A percentile compares a stretch with the other conserved stretches of the same genome.
Conservation (phyloP, 1,140 invertebrate genomes). For the Pinna nobilis region DNA sequence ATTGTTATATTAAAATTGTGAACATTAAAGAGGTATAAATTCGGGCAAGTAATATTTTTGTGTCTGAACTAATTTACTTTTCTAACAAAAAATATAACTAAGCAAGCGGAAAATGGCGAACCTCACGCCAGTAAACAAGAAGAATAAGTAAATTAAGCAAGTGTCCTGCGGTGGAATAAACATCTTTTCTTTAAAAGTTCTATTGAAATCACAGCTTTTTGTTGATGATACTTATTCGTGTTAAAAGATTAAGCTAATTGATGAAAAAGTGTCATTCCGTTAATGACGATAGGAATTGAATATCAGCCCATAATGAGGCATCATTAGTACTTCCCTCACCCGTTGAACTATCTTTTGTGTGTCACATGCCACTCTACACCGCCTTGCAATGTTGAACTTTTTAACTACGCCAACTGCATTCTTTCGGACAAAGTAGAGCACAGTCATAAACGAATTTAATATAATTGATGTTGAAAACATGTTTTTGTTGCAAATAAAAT, state of each 20-base stretch:
- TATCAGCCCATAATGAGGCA: constrained; percentile 4
- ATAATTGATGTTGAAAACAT: constrained; percentile 32
- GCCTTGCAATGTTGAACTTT: constrained; percentile 14
- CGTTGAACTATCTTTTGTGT: not conserved
- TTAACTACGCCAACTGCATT: constrained; percentile 27
- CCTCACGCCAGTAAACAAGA: constrained; percentile 7
- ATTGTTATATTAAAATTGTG: too few relatives aligned
- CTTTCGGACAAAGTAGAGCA: constrained; percentile 19
- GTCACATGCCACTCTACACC: constrained; percentile 4
- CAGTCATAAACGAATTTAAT: constrained; percentile 11
- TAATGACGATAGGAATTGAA: constrained; percentile 17
- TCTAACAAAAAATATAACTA: too few relatives aligned
- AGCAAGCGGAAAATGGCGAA: too few relatives aligned
- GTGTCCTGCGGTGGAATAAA: constrained; percentile 14
- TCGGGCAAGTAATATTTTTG: too few relatives aligned
- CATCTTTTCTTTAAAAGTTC: not conserved
- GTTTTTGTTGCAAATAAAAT: constrained; percentile 18
- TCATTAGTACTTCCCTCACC: constrained; percentile 1
- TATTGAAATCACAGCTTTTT: constrained; percentile 13
- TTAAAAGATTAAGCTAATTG: constrained; percentile 20
- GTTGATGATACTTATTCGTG: constrained; percentile 10
- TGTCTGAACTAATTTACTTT: too few relatives aligned
- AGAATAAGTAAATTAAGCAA: constrained; percentile 2
- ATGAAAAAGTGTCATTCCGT: constrained; percentile 25
- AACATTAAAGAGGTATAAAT: too few relatives aligned